Percentiles rank a stretch among this genome's conserved stretches.
Conservation (phyloP, 2,113 vertebrate species). For the Panthera tigris region DNA sequence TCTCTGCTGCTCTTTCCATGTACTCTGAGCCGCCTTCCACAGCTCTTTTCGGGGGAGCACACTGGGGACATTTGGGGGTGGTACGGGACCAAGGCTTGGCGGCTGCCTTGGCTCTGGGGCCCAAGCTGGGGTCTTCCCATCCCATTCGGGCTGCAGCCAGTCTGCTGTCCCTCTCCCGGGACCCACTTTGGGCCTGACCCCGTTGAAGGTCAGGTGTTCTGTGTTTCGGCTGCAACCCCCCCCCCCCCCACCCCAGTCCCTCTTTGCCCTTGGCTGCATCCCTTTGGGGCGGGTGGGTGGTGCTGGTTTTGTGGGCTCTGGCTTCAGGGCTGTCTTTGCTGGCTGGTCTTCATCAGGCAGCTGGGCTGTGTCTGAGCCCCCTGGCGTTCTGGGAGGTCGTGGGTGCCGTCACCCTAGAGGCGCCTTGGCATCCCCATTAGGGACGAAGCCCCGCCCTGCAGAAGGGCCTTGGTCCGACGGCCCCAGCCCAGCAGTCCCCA, state of each 20-base stretch:
- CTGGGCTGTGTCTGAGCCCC: neutral
- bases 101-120: neutral
- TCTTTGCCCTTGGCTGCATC: neutral
- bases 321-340: neutral
- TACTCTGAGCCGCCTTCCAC: neutral
- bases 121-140: neutral
- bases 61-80: neutral
- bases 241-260: rapidly evolving
- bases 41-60: neutral
- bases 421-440: neutral
- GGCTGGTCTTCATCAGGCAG: neutral
- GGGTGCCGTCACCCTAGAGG: neutral
- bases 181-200: neutral
- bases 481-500: neutral
- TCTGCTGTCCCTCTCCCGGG: neutral
- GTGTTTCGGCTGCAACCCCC: neutral
- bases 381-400: neutral
- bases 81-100: neutral
- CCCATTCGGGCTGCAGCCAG: neutral
- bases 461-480: neutral
- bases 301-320: neutral
- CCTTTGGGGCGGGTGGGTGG: neutral
- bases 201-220: no score
- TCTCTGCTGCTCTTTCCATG: rapidly evolving
- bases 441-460: neutral